A percentile compares a stretch with the other conserved stretches of the same genome.
These are phyloP conservation scores for Galagoides demidoff DNA, from an alignment of 2,797 vertebrate genomes.

Conservation along the genomic window DNA sequence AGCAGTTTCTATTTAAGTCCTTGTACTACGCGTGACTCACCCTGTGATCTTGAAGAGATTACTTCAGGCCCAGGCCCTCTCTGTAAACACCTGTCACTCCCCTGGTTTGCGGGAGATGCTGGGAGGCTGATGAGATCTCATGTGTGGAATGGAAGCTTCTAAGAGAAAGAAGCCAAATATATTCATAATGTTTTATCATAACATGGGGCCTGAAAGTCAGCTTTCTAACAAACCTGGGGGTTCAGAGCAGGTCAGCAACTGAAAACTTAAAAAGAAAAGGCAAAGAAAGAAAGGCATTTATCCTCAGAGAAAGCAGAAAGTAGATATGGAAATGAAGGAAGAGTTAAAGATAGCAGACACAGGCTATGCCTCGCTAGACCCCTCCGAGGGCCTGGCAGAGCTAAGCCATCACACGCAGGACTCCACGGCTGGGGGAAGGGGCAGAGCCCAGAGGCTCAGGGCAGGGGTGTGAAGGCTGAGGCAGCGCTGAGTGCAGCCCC, in stretches of 20 bases:
- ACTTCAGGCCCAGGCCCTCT: not conserved
- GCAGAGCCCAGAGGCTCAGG: not conserved
- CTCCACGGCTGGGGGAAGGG: not conserved
- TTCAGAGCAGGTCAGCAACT: not conserved
- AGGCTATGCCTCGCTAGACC: not conserved
- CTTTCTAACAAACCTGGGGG: constrained; percentile 22
- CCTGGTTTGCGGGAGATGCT: not conserved
- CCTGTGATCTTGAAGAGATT: not conserved
- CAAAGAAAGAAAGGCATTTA: not conserved
- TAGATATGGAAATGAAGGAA: not conserved
- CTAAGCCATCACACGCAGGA: not conserved
- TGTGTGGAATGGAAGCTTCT: not conserved
- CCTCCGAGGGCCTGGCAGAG: not conserved
- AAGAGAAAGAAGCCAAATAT: constrained; percentile 46
- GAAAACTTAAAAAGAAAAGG: not conserved
- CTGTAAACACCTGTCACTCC: constrained; percentile 53
- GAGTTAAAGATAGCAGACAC: not conserved
- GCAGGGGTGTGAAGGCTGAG: not conserved
- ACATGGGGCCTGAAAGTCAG: not conserved
- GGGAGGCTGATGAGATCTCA: constrained; percentile 25
- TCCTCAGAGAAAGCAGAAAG: not conserved
- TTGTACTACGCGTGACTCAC: not conserved
- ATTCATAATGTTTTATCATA: not conserved
- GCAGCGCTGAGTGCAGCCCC: rapidly evolving
- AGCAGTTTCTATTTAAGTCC: constrained; percentile 57